These are phyloP conservation scores for Zingel zingel DNA, from an alignment of 2,113 vertebrate genomes.

Conservation along the genomic window DNA sequence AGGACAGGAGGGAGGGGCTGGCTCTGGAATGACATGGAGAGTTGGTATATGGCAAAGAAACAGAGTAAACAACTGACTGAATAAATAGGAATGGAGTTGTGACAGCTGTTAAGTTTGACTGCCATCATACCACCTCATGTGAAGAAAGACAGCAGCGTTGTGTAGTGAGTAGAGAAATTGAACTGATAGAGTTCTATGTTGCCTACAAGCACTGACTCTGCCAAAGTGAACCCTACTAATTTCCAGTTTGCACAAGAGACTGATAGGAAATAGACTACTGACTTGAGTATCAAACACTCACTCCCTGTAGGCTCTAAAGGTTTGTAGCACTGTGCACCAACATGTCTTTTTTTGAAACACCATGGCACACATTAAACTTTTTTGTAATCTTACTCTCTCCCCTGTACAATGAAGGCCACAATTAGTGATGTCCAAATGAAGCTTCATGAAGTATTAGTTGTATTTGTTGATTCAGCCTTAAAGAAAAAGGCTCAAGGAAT, in stretches of 20 bases:
- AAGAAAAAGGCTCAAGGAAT: no score
- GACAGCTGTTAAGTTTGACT: neutral
- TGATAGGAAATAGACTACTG: neutral
- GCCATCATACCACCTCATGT: neutral
- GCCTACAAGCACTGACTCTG: neutral
- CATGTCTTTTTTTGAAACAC: neutral
- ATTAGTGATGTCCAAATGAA: no score
- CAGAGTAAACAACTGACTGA: slow-evolving; percentile 1
- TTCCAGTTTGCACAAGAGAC: neutral
- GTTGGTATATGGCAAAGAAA: neutral
- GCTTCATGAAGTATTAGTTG: no score
- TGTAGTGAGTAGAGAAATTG: neutral
- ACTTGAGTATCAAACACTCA: neutral
- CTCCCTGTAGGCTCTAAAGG: neutral
- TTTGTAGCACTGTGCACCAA: neutral
- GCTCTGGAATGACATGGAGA: neutral
- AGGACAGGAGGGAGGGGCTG: neutral
- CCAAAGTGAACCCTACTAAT: neutral
- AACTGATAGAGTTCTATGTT: neutral
- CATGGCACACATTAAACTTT: neutral
- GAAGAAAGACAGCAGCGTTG: neutral
- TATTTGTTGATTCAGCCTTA: no score
- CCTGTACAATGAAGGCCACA: neutral
- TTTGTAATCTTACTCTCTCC: no score
- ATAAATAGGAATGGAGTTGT: neutral